Percentiles rank a stretch among this genome's conserved stretches.
phyloP scores from a whole-genome alignment of 2,113 vertebrate genomes.

The Phyllostomus discolor region DNA sequence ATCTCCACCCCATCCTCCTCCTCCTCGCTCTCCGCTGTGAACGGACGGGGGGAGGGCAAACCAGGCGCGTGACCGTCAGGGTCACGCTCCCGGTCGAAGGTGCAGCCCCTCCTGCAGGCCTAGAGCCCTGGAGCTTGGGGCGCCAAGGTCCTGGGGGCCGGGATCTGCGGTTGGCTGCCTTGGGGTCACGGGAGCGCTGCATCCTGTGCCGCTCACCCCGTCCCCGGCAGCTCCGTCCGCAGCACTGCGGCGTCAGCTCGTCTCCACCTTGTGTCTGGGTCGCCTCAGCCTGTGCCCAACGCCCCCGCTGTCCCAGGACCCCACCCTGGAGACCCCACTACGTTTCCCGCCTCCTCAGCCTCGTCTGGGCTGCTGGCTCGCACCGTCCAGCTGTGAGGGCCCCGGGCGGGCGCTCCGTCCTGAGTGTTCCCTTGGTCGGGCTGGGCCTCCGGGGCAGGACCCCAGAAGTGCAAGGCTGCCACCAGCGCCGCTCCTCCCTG shows the following conservation, averaged over 20 bases:
- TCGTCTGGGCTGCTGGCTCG: background rate
- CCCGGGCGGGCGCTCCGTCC: background rate
- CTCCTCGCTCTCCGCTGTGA: slow-evolving; percentile 86
- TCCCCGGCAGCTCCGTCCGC: background rate
- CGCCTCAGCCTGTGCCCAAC: background rate
- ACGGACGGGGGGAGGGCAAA: background rate
- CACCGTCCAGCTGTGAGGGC: background rate
- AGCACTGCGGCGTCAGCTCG: background rate
- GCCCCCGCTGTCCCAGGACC: background rate
- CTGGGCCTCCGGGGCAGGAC: background rate
- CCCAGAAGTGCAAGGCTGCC: background rate
- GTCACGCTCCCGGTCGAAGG: background rate
- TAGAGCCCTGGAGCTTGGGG: background rate
- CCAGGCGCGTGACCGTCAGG: background rate
- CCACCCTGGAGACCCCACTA: background rate
- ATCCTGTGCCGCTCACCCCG: background rate
- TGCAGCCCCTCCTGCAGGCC: background rate
- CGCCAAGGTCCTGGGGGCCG: no score
- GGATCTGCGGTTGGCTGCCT: accelerated
- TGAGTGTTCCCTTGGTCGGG: background rate
- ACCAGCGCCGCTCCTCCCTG: accelerated
- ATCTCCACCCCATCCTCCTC: slow-evolving; percentile 92
- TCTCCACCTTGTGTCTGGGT: background rate
- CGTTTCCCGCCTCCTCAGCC: background rate
- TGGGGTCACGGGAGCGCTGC: background rate